Percentiles rank a stretch among this genome's conserved stretches.
Conservation (phyloP, 2,888 invertebrate species). For the Dryococelus australis region DNA sequence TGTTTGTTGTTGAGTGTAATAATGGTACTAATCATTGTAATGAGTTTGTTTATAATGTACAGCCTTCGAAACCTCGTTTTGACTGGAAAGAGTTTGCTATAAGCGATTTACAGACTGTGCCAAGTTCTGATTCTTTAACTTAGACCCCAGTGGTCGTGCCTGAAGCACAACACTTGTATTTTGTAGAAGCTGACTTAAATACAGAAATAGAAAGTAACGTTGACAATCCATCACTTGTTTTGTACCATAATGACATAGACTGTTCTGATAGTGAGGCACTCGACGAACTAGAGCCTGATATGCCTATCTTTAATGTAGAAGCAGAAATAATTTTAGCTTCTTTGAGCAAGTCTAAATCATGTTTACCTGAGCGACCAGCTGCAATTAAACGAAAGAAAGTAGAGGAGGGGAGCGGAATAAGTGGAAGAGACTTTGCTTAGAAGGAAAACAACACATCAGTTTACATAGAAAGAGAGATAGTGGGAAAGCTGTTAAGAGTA, state of each 20-base stretch:
- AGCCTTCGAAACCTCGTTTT: not conserved
- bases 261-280: constrained; percentile 8
- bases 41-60: not conserved
- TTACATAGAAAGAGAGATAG: not conserved
- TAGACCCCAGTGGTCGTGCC: not conserved
- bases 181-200: not conserved
- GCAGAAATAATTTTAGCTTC: not conserved
- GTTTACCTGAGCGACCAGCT: not conserved
- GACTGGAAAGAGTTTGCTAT: not conserved
- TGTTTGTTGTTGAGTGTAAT: not conserved
- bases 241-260: not conserved
- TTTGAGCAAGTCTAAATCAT: not conserved
- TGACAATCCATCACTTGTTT: not conserved
- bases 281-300: not conserved
- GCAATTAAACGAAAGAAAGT: constrained; percentile 19
- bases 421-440: not conserved
- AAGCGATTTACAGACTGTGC: not conserved
- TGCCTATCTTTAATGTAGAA: not conserved
- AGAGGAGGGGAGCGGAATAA: not conserved
- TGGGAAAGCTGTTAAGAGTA: constrained; percentile 3
- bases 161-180: not conserved
- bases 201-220: not conserved
- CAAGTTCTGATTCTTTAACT: not conserved
- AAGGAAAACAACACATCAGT: constrained; percentile 3
- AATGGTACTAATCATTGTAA: not conserved